phyloP scores from a whole-genome alignment of 2,888 invertebrate genomes.

The Phragmatobia fuliginosa region DNA sequence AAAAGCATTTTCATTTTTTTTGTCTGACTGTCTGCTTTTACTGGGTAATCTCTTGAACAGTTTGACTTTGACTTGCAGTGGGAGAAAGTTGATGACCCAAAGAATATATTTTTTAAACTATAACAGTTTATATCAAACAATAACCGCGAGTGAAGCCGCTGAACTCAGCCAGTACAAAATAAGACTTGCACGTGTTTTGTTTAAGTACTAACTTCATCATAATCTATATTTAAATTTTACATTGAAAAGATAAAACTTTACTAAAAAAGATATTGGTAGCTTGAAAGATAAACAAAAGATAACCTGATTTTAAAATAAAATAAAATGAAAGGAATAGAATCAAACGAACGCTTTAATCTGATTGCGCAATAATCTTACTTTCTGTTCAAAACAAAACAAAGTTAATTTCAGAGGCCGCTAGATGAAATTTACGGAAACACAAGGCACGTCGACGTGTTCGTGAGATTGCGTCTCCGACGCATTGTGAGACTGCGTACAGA shows the following conservation, averaged over 20 bases:
- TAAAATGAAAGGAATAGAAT: constrained; percentile 4
- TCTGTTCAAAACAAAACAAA: constrained; percentile 45
- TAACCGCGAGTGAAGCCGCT: too few species aligned
- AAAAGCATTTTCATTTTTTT: too few species aligned
- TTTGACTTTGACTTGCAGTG: too few species aligned
- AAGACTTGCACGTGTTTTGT: not conserved
- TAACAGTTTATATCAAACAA: too few species aligned
- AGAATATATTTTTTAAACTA: too few species aligned
- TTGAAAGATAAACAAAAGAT: not conserved
- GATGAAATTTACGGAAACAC: constrained; percentile 51
- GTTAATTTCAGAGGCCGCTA: constrained; percentile 51
- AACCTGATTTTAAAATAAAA: not conserved
- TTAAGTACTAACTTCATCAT: not conserved
- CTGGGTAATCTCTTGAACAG: too few species aligned
- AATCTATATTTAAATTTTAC: not conserved
- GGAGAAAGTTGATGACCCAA: too few species aligned
- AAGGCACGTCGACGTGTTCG: constrained; percentile 50
- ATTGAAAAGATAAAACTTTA: not conserved
- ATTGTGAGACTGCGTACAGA: constrained; percentile 58
- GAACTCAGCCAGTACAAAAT: too few species aligned
- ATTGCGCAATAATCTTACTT: constrained; percentile 19
- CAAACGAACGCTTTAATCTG: constrained; percentile 18
- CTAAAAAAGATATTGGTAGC: not conserved
- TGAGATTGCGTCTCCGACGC: constrained; percentile 60
- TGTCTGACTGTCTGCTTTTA: too few species aligned